Conservation (phyloP, 2,113 vertebrate species). For the Misgurnus mizolepis region DNA sequence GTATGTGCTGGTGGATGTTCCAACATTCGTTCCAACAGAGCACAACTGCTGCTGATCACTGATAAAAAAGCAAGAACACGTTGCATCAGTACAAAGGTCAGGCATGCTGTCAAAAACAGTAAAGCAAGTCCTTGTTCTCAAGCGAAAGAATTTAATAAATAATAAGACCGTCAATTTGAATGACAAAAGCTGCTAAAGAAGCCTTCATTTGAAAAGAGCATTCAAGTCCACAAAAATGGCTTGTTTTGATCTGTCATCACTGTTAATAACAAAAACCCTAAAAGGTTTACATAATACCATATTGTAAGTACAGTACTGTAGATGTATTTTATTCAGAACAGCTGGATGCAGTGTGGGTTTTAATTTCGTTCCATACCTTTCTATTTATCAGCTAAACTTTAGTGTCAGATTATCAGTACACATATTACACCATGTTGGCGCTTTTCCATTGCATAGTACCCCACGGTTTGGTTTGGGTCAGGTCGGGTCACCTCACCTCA, state of each 20-base stretch:
- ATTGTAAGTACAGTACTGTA: background rate
- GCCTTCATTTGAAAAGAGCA: background rate
- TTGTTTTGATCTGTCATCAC: background rate
- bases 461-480: too few relatives aligned
- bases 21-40: conserved; percentile 60
- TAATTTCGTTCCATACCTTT: background rate
- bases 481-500: too few relatives aligned
- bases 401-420: background rate
- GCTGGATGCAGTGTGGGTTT: background rate
- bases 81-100: background rate
- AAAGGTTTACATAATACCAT: background rate
- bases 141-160: conserved; percentile 6
- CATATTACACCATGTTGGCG: background rate
- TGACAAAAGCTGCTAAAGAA: background rate
- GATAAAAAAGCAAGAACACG: conserved; percentile 8
- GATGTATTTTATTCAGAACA: conserved; percentile 12
- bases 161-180: background rate
- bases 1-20: conserved; percentile 58
- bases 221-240: too few relatives aligned
- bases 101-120: background rate
- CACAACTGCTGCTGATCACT: conserved; percentile 64
- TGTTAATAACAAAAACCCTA: background rate
- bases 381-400: background rate
- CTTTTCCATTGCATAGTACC: too few relatives aligned
- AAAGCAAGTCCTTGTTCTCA: background rate